Percentiles rank a stretch among this genome's conserved stretches.
Evolutionary conservation across 2,113 vertebrate genomes (phyloP).

Genomic region (Sebastes fasciatus): DNA sequence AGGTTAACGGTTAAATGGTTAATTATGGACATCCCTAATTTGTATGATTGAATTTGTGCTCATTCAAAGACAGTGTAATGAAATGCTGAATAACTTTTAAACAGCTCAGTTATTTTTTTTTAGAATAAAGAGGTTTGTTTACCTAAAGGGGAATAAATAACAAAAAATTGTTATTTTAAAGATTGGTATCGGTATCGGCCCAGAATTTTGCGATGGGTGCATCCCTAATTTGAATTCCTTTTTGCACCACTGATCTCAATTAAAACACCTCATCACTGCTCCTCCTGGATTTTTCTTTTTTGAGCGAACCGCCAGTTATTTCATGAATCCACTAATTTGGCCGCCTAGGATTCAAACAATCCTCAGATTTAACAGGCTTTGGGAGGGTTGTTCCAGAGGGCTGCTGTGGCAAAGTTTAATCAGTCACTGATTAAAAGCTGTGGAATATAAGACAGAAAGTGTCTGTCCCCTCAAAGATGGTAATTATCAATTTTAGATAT

Average conservation of each 20-base stretch:
- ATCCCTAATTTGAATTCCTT: neutral
- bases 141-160: too few relatives aligned
- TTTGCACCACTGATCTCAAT: neutral
- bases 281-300: neutral
- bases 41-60: too few relatives aligned
- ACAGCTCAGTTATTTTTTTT: too few relatives aligned
- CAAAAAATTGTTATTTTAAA: too few relatives aligned
- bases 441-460: conserved; percentile 34
- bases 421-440: conserved; percentile 53
- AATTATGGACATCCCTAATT: too few relatives aligned
- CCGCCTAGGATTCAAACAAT: conserved; percentile 37
- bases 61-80: too few relatives aligned
- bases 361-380: conserved; percentile 29
- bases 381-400: conserved; percentile 14
- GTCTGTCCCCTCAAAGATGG: conserved; percentile 8
- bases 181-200: too few relatives aligned
- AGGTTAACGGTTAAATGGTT: too few relatives aligned
- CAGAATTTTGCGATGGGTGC: too few relatives aligned
- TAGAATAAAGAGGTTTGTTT: too few relatives aligned
- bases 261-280: neutral
- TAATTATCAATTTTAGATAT: conserved; percentile 23
- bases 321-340: conserved; percentile 37
- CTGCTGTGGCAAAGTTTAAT: conserved; percentile 55
- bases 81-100: too few relatives aligned
- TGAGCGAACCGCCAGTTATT: conserved; percentile 29